Base-by-base conservation (phyloP, 1,140 invertebrate genomes). In the Cydia fagiglandana region DNA sequence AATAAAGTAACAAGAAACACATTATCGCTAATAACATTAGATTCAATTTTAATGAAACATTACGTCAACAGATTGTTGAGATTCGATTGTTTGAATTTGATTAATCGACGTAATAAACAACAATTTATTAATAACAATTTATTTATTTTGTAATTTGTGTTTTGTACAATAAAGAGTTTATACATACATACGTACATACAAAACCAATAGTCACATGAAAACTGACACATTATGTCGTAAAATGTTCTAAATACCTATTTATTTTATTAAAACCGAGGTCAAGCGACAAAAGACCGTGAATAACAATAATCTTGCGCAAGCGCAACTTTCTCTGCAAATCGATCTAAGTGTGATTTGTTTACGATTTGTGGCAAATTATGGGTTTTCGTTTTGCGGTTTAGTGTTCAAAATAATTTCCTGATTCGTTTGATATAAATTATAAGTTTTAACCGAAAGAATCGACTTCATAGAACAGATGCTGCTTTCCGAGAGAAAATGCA, bases 311-410 rank as follows among this genome's bases (percentile, higher is more conserved):
- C 53, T 56, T 56, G 53, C n/a, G 53, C 7, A 56, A 56, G 53
- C 13, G n/a, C n/a, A 4, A 15, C 53, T 56, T 56, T 56, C 53
- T 56, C 53, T 56, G 53, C n/a, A 56, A 56, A 56, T 56, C n/a
- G n/a, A 56, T 17, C n/a, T 56, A 7, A 56, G 45, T 47, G 45
- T 15, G 53, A 56, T 56, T 56, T 56, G 53, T 56, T 56, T 47
- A 47, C 45, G 13, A 56, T 56, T 17, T 56, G 53, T 17, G 53
- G 53, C 10, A 56, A 56, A 56, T 56, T 56, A 56, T 17, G 50
- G 53, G 53, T 56, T 56, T 50, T 50, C 47, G 2, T 2, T 56
- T 56, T 56, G 53, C 53, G 53, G 53, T 56, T 56, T 56, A 56
- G 17, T 20, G 7, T 17, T 2, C 5, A 56, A 56, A 56, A 17